Conservation (phyloP, 2,113 vertebrate genomes). For the Istiophorus platypterus region DNA sequence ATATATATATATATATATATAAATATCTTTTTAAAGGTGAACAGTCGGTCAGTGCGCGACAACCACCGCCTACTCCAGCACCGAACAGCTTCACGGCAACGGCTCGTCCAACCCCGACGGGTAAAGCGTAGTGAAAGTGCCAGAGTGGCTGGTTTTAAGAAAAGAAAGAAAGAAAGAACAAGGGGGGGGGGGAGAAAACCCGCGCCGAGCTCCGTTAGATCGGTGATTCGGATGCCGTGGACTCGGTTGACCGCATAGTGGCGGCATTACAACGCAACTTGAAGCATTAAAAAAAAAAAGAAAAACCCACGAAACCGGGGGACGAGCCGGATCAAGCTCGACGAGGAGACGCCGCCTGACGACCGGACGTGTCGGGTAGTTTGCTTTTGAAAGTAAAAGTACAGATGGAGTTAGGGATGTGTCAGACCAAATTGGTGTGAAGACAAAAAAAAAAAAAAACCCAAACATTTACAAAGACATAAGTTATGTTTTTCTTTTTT, state of each 20-base stretch:
- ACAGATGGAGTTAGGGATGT: too few species aligned
- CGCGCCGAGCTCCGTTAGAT: neutral
- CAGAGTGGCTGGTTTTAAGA: neutral
- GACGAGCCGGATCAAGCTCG: conserved; percentile 24
- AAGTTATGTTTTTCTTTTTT: too few species aligned
- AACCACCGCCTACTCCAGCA: neutral
- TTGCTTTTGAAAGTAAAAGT: conserved; percentile 30
- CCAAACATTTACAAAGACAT: too few species aligned
- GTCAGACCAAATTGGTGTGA: too few species aligned
- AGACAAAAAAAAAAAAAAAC: too few species aligned
- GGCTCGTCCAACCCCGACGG: neutral
- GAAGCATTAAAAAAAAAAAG: conserved; percentile 69
- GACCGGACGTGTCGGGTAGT: conserved; percentile 25
- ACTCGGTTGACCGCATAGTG: conserved; percentile 61
- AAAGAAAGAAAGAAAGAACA: too few species aligned
- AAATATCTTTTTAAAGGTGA: neutral
- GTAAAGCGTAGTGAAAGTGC: neutral
- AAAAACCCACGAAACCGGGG: conserved; percentile 74
- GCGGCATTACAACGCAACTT: conserved; percentile 61
- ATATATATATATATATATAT: too few species aligned
- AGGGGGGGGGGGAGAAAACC: too few species aligned
- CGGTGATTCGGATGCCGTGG: conserved; percentile 45
- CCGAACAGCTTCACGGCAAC: neutral
- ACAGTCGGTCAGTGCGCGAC: neutral
- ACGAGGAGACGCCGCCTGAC: too few species aligned